Evolutionary conservation across 2,113 vertebrate species (phyloP), one percentile per base, ranked within the genome.

Genomic region (Myodes glareolus): DNA sequence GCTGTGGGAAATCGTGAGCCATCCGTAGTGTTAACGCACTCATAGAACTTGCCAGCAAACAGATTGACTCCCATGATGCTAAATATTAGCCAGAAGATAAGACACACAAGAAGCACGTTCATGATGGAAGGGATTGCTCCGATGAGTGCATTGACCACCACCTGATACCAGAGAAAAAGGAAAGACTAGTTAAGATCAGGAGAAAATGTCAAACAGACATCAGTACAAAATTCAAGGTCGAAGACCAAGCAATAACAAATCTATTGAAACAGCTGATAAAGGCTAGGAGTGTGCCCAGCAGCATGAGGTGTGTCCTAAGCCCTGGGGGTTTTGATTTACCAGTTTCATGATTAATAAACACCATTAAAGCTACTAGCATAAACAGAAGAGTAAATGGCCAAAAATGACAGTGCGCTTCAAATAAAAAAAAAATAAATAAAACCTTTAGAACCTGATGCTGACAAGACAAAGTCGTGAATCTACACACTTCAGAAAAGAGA

Each of bases 81-180:
- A 99, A 99, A 99, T 98, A 99, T 99, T 52, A 99, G 99, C 99
- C 99, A 99, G 98, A 99, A 99, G 97, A 99, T 99, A 93, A 99
- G 99, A 97, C 99, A 99, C 33, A 99, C 99, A 92, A 99, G 99
- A 91, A 99, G 99, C 94, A 99, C 99, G 3, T 99, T 99, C 99
- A 99, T 99, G 97, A 99, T 99, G 92, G 99, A 99, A 68, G 99
- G 99, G 97, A 99, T 99, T 89, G 99, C 99, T 97, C 99, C 99
- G 50, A 99, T 98, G 77, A 99, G 99, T 52, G 99, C 99, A 95
- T 99, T 99, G 97, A 99, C 99, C 92, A 99, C 99, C 97, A 99
- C 99, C 99, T 99, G 96, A 94, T n/a, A 36, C 42, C 98, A 95
- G 58, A 58, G 97, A 33, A 98, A 1, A 94, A 76, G 42, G 93